Base-by-base conservation (phyloP, 1,140 invertebrate species). In the Leptopilina boulardi region DNA sequence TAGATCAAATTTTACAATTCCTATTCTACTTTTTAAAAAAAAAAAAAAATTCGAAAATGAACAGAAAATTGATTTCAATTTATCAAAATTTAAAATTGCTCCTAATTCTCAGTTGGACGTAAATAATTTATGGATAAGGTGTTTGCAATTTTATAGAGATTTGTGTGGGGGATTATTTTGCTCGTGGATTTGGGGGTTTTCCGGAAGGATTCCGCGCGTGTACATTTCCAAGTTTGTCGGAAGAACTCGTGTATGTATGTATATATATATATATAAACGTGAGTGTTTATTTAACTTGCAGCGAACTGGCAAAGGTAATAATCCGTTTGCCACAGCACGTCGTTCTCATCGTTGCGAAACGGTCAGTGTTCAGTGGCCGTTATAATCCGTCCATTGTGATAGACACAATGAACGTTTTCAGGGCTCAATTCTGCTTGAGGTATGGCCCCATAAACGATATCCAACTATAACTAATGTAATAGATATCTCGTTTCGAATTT, bases 301-400 rank as follows among this genome's bases (percentile, higher is more conserved):
- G 59, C 5, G 59, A 66, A 30, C 59, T 66, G 59, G 59, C 13
- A 66, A 66, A 26, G 23, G 59, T 66, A 66, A 66, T 66, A 66
- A 66, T 66, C 59, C 59, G 21, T 34, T n/a, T 30, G 59, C 59
- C 59, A 23, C 59, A 66, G 23, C 59, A 66, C 59, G 59, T 66
- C 59, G 59, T 66, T 30, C 59, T 66, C 59, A 66, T 66, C 23
- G 59, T 66, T 30, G 59, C 59, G 71, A 81, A 81, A 80, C 70
- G 80, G 77, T 81, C 80, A 81, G 73, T 81, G 77, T 81, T 81
- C 80, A 81, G 76, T 81, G 77, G 71, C 73, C 77, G 80, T 81
- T 81, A 81, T 81, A 81, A 81, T 81, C 80, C 77, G 71, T 81
- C 80, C 71, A 81, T 81, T 81, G 80, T 81, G 75, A 81, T 75